Base-by-base conservation (phyloP, 2,113 vertebrate species). In the Indicator maculatus region DNA sequence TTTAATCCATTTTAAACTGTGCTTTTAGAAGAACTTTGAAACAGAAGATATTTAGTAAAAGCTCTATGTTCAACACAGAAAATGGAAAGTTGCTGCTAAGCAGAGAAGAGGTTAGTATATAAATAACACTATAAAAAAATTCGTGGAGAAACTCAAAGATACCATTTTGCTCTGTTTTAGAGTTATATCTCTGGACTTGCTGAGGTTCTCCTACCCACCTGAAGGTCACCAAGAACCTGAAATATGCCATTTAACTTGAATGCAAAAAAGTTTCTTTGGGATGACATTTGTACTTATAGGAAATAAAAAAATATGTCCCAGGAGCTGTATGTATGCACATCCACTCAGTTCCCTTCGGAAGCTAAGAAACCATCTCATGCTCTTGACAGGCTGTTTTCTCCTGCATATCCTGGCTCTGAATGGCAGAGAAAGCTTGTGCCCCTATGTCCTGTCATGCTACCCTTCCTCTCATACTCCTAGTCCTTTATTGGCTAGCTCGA, bases 1-100 rank as follows among this genome's bases (percentile, higher is more conserved):
- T 90, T 39, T 13, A 94, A 93, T 88, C 59, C 11, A 53, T 80
- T 80, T 93, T 71, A 47, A 94, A 74, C 72, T 38, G n/a, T 31
- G 53, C 24, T 80, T 76, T 72, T 63, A 79, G 47, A 30, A 41
- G 58, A 36, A 36, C 53, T 58, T 75, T 93, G 63, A 63, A 89
- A 71, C 5, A 60, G 69, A 67, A 47, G 5, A 50, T 20, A 90
- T 95, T 90, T 63, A 90, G 39, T 86, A 52, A 78, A 72, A 70
- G 65, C 23, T 69, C 58, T 72, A 12, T 36, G 50, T 38, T 4
- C 8, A 93, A 93, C 26, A 70, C 5, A 69, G 91, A 93, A 89
- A 77, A 85, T 45, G 3, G 61, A 86, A 55, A 90, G 12, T 19
- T 74, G 12, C 50, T 89, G 39, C 63, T 81, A 24, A 86, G 73